phyloP scores from a whole-genome alignment of 2,888 invertebrate genomes.

The Metellina segmentata region DNA sequence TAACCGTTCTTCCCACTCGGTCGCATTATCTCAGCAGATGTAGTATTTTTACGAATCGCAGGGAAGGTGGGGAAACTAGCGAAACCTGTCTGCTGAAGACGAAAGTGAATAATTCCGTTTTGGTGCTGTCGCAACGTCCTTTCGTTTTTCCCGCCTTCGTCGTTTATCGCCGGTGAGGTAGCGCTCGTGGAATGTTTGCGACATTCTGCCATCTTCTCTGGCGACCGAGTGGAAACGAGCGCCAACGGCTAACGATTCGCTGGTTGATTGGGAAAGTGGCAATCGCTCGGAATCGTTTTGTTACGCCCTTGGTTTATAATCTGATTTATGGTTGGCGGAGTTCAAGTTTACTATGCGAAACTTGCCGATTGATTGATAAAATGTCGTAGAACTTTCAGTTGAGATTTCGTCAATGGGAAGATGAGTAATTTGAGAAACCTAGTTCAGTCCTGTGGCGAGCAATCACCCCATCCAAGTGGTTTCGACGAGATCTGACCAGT shows the following conservation, averaged over 20 bases:
- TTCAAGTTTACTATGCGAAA: background rate
- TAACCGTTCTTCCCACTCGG: background rate
- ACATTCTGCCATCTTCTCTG: background rate
- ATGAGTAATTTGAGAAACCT: too few relatives aligned
- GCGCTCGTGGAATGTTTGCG: background rate
- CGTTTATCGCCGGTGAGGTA: background rate
- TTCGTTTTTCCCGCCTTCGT: constrained; percentile 7
- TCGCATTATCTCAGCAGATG: background rate
- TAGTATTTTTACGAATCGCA: constrained; percentile 2
- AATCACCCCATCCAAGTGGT: too few relatives aligned
- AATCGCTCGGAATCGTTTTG: background rate
- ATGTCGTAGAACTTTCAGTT: background rate
- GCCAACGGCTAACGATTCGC: background rate
- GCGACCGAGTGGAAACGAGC: background rate
- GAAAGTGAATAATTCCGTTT: background rate
- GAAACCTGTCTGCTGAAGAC: constrained; percentile 1
- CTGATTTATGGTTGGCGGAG: background rate
- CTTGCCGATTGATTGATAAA: background rate
- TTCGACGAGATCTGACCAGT: too few relatives aligned
- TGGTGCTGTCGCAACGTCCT: background rate
- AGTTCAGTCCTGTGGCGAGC: too few relatives aligned
- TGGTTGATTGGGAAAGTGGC: background rate
- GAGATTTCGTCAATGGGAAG: too few relatives aligned
- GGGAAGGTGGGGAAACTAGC: background rate
- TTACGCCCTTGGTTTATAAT: constrained; percentile 21